These are phyloP conservation scores for Hedya salicella DNA, from an alignment of 2,888 invertebrate genomes.

Conservation along the genomic window DNA sequence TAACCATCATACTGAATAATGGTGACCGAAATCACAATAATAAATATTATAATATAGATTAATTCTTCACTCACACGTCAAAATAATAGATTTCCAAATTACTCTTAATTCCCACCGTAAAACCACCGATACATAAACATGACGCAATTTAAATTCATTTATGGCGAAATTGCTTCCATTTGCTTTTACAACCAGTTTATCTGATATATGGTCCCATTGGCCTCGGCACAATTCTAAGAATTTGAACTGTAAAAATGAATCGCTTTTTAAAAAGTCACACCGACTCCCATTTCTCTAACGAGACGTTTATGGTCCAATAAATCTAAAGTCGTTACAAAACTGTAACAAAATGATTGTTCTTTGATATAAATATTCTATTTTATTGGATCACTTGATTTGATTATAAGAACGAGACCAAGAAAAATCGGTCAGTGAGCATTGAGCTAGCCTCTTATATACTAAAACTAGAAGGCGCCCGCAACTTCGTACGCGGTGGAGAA, in stretches of 20 bases:
- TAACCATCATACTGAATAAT: not conserved
- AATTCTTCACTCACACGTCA: conserved; percentile 8
- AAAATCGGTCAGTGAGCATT: not conserved
- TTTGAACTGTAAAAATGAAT: conserved; percentile 16
- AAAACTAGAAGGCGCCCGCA: no score
- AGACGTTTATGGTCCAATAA: conserved; percentile 23
- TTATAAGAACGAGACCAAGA: conserved; percentile 27
- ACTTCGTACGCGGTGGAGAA: no score
- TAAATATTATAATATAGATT: not conserved
- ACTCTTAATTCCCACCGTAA: conserved; percentile 19
- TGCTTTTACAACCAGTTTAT: conserved; percentile 23
- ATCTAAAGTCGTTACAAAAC: conserved; percentile 21
- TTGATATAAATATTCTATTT: not conserved
- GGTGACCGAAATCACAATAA: not conserved
- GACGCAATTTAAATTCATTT: conserved; percentile 21
- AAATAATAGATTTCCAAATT: conserved; percentile 10
- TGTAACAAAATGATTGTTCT: conserved; percentile 18
- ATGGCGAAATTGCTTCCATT: conserved; percentile 22
- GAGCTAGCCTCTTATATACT: not conserved
- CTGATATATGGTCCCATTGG: conserved; percentile 19
- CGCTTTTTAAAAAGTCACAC: not conserved
- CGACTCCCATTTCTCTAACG: conserved; percentile 23
- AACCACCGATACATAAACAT: conserved; percentile 22
- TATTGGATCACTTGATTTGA: conserved; percentile 7
- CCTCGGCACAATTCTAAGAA: conserved; percentile 1